Conservation (phyloP, 2,888 invertebrate genomes). For the Monoplex corrugatus region DNA sequence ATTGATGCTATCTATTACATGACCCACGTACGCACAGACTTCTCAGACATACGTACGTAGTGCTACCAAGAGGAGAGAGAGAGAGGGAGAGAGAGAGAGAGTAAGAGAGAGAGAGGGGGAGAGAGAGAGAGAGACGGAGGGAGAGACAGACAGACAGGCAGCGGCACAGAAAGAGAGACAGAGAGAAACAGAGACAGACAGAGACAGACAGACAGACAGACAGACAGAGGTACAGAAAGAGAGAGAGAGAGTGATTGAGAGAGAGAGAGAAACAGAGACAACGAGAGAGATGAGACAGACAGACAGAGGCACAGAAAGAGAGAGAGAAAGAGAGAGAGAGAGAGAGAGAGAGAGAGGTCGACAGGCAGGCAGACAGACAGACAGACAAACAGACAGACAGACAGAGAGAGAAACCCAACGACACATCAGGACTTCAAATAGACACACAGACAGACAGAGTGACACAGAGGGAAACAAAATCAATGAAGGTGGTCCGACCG, state of each 20-base stretch:
- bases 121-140: background rate
- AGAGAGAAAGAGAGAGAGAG: background rate
- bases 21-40: no score
- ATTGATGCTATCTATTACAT: no score
- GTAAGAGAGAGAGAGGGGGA: conserved; percentile 12
- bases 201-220: background rate
- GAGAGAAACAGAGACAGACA: conserved; percentile 33
- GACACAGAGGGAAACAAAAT: background rate
- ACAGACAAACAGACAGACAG: background rate
- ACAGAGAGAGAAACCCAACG: background rate
- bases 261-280: background rate
- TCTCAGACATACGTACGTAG: no score
- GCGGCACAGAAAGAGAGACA: conserved; percentile 33
- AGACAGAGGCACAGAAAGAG: background rate
- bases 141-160: background rate
- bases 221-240: background rate
- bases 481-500: background rate
- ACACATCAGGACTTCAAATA: no score
- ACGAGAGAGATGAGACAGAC: background rate
- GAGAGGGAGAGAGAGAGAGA: conserved; percentile 10
- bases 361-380: background rate
- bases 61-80: background rate
- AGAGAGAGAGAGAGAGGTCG: background rate
- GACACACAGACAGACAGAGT: background rate
- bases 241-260: background rate